These are phyloP conservation scores for Ischnura elegans DNA, from an alignment of 2,888 invertebrate species.

Conservation along the genomic window DNA sequence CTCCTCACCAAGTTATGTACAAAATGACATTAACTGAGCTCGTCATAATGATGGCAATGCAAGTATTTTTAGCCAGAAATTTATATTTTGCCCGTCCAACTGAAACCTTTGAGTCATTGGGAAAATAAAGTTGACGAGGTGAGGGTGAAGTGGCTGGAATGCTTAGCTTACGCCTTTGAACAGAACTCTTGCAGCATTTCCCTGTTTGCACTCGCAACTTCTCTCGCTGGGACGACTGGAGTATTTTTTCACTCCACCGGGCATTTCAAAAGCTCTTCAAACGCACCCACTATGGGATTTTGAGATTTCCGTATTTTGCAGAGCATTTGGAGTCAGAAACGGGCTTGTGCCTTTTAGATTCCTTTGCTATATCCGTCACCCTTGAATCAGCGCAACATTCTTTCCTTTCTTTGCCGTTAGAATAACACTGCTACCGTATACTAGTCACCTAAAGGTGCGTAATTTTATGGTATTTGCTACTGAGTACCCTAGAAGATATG, in stretches of 20 bases:
- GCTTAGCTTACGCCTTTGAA: not conserved
- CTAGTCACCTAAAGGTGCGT: too few species aligned
- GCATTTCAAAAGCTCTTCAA: not conserved
- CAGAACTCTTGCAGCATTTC: not conserved
- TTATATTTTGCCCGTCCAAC: too few species aligned
- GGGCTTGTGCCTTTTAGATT: not conserved
- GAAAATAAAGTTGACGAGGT: too few species aligned
- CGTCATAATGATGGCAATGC: too few species aligned
- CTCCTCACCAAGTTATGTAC: too few species aligned
- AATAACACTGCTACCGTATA: too few species aligned
- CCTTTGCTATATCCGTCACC: not conserved
- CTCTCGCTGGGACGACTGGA: not conserved
- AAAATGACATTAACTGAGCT: too few species aligned
- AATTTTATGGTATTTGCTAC: too few species aligned
- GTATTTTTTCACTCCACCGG: not conserved
- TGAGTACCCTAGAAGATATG: too few species aligned
- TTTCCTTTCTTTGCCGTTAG: not conserved
- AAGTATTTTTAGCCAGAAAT: too few species aligned
- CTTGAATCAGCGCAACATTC: not conserved
- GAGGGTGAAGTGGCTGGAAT: not conserved
- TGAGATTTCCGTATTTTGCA: not conserved
- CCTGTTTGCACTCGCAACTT: not conserved
- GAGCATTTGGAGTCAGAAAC: not conserved
- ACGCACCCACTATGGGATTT: not conserved
- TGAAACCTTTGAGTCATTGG: too few species aligned